Percentiles rank a stretch among this genome's conserved stretches.
Conservation (phyloP, 2,797 vertebrate genomes). For the Valencia hispanica region DNA sequence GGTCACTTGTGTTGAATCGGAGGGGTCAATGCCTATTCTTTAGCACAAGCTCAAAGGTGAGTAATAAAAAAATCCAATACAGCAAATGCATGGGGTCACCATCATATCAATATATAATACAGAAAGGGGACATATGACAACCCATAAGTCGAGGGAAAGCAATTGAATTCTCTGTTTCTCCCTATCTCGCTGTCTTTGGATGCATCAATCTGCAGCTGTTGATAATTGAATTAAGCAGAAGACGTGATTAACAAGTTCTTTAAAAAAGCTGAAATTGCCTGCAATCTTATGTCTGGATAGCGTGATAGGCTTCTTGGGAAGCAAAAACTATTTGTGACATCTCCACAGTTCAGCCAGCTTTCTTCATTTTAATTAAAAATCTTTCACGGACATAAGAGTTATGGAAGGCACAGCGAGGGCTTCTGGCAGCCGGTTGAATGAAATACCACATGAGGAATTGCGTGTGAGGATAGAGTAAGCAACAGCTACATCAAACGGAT, state of each 20-base stretch:
- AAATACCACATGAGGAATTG: conserved; percentile 77
- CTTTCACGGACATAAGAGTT: conserved; percentile 79
- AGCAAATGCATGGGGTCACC: conserved; percentile 85
- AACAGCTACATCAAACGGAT: conserved; percentile 71
- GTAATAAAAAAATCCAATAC: conserved; percentile 90
- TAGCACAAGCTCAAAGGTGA: conserved; percentile 87
- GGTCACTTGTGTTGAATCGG: conserved; percentile 77
- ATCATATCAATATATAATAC: conserved; percentile 84
- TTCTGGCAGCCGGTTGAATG: conserved; percentile 72
- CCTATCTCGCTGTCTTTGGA: conserved; percentile 63
- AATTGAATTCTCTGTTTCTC: conserved; percentile 74
- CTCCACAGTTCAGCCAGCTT: conserved; percentile 77
- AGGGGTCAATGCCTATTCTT: conserved; percentile 88
- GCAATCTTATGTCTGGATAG: conserved; percentile 64
- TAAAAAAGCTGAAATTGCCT: conserved; percentile 77
- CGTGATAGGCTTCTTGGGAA: conserved; percentile 69
- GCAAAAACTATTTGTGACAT: conserved; percentile 80
- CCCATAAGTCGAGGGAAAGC: conserved; percentile 84
- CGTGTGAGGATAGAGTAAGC: conserved; percentile 70
- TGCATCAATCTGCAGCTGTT: conserved; percentile 80
- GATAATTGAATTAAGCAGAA: conserved; percentile 81
- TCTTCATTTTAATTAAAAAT: conserved; percentile 85
- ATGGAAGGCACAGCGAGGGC: conserved; percentile 71
- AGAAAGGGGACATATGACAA: conserved; percentile 86
- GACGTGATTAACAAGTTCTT: conserved; percentile 82